A percentile compares a stretch with the other conserved stretches of the same genome.
Conservation (phyloP, 2,113 vertebrate species). For the Sakesphorus luctuosus region DNA sequence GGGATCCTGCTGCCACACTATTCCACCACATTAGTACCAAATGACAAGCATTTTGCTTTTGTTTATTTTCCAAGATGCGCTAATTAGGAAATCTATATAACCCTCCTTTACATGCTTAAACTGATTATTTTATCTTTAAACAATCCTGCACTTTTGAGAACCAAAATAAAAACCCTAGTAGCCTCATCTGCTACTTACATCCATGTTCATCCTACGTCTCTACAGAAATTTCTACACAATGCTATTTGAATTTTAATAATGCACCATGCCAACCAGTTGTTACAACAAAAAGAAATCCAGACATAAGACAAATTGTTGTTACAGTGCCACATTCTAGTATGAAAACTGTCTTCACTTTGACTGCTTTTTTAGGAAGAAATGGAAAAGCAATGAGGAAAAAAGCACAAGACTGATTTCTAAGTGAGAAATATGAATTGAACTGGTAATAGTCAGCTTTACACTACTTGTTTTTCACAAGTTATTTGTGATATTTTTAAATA, state of each 20-base stretch:
- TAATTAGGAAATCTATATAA: conserved; percentile 56
- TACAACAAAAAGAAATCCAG: not conserved
- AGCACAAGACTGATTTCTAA: not conserved
- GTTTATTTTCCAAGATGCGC: conserved; percentile 57
- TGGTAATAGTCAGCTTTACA: not conserved
- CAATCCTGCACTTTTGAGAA: not conserved
- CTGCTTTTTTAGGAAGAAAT: not conserved
- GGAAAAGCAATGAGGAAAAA: not conserved
- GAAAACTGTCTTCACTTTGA: not conserved
- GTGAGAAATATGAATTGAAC: not conserved
- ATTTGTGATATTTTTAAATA: not conserved
- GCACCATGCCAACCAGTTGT: not conserved
- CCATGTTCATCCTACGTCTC: not conserved
- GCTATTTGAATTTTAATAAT: conserved; percentile 17
- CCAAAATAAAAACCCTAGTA: not conserved
- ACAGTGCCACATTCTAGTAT: not conserved
- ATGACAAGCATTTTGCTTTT: conserved; percentile 68
- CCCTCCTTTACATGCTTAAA: not conserved
- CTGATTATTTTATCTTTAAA: conserved; percentile 35
- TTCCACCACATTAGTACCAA: conserved; percentile 66
- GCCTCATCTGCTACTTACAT: not conserved
- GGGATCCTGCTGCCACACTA: conserved; percentile 69
- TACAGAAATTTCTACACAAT: conserved; percentile 2
- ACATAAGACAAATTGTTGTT: not conserved
- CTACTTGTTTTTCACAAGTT: not conserved